A percentile compares a stretch with the other conserved stretches of the same genome.
These are phyloP conservation scores for Scatophagus argus DNA, from an alignment of 2,113 vertebrate species.

Conservation along the genomic window DNA sequence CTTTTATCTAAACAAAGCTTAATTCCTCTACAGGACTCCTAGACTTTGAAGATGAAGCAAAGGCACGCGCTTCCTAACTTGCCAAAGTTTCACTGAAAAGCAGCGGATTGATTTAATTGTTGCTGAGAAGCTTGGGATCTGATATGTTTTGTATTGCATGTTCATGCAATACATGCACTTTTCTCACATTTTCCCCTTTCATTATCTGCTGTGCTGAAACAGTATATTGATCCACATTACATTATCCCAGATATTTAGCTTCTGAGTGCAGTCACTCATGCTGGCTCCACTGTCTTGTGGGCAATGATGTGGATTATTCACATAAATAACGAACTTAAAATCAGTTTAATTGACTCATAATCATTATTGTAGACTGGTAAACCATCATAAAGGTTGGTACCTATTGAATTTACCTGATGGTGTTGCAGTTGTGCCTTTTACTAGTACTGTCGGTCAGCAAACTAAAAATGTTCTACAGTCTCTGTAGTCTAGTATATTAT, in stretches of 20 bases:
- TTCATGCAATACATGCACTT: neutral
- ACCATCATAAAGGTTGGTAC: neutral
- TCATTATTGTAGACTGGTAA: constrained; percentile 14
- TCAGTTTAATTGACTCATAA: constrained; percentile 39
- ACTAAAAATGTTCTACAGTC: neutral
- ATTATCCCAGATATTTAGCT: constrained; percentile 3
- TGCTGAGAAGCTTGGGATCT: neutral
- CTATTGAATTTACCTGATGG: neutral
- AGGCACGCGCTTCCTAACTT: constrained; percentile 40
- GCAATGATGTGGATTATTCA: constrained; percentile 22
- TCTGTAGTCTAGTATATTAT: neutral
- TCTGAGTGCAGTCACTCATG: neutral
- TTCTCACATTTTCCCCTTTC: constrained; percentile 12
- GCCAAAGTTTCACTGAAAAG: constrained; percentile 42
- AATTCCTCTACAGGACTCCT: constrained; percentile 58
- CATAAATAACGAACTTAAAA: constrained; percentile 22
- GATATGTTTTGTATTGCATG: neutral
- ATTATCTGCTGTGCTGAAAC: constrained; percentile 17
- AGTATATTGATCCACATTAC: constrained; percentile 26
- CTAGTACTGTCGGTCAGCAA: constrained; percentile 5
- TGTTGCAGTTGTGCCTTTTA: constrained; percentile 1
- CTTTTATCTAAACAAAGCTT: constrained; percentile 59
- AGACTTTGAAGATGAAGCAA: constrained; percentile 61
- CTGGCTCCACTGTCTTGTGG: neutral
- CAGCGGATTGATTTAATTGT: constrained; percentile 26